These are phyloP conservation scores for Hyla sarda DNA, from an alignment of 2,113 vertebrate genomes.

Conservation along the genomic window DNA sequence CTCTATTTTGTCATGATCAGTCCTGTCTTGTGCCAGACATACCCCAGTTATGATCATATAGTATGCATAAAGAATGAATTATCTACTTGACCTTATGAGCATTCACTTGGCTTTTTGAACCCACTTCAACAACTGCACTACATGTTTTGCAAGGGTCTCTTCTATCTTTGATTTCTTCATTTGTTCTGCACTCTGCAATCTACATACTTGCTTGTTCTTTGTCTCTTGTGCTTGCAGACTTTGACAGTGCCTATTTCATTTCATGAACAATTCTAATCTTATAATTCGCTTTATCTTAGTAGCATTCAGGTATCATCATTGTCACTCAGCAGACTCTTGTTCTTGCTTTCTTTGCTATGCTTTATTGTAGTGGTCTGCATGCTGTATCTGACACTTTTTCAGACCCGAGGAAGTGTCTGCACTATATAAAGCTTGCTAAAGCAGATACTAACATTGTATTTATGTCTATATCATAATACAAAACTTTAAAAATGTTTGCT, in stretches of 20 bases:
- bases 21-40: conserved; percentile 26
- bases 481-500: neutral
- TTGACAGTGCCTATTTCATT: conserved; percentile 54
- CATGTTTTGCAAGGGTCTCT: conserved; percentile 44
- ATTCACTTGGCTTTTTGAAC: conserved; percentile 56
- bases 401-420: neutral
- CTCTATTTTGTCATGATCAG: neutral
- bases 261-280: conserved; percentile 49
- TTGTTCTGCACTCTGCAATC: conserved; percentile 53
- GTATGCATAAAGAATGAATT: conserved; percentile 40
- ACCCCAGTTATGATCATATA: conserved; percentile 47
- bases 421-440: neutral
- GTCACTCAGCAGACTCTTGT: conserved; percentile 53
- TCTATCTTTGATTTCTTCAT: conserved; percentile 57
- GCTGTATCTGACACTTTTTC: neutral
- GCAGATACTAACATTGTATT: no score
- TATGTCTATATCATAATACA: neutral
- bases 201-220: conserved; percentile 54
- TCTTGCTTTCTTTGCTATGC: conserved; percentile 40
- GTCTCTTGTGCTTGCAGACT: conserved; percentile 46
- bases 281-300: conserved; percentile 46
- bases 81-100: conserved; percentile 52
- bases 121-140: conserved; percentile 34
- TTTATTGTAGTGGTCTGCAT: conserved; percentile 32
- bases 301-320: conserved; percentile 52